A percentile compares a stretch with the other conserved stretches of the same genome.
Evolutionary conservation across 2,113 vertebrate species (phyloP).

Genomic region (Vulpes vulpes): DNA sequence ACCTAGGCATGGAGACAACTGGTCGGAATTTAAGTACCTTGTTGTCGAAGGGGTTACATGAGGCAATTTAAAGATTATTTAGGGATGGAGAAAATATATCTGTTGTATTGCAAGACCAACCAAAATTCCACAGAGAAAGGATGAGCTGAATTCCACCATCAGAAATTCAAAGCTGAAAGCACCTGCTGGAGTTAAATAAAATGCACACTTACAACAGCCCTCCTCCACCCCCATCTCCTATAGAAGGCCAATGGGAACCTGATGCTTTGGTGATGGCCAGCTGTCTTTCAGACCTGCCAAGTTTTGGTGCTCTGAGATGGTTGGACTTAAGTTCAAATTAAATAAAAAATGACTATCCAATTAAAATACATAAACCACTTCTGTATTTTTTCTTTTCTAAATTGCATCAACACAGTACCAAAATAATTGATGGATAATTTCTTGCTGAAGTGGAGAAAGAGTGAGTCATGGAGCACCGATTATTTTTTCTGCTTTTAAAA

Average conservation of each 20-base stretch:
- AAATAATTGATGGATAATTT: conserved; percentile 46
- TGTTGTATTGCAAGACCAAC: background rate
- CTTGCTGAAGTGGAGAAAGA: conserved; percentile 24
- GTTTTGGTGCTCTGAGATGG: background rate
- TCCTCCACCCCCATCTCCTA: rapidly evolving
- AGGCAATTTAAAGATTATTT: background rate
- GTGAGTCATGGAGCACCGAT: background rate
- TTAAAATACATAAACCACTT: conserved; percentile 51
- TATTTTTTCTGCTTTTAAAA: background rate
- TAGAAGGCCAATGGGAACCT: rapidly evolving
- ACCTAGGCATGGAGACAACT: no score
- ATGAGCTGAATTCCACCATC: background rate
- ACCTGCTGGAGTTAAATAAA: background rate
- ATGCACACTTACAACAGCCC: background rate
- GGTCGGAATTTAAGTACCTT: background rate
- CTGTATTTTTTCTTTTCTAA: conserved; percentile 32
- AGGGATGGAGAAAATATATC: background rate
- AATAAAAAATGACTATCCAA: conserved; percentile 36
- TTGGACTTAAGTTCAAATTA: conserved; percentile 19
- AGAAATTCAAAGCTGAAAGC: background rate
- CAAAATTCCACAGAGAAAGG: background rate
- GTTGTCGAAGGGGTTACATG: background rate
- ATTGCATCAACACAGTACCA: background rate
- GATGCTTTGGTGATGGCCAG: no score
- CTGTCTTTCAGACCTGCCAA: background rate